Evolutionary conservation across 2,888 invertebrate species (phyloP), one percentile per base, ranked within the genome.

Genomic region (Campaea margaritaria): DNA sequence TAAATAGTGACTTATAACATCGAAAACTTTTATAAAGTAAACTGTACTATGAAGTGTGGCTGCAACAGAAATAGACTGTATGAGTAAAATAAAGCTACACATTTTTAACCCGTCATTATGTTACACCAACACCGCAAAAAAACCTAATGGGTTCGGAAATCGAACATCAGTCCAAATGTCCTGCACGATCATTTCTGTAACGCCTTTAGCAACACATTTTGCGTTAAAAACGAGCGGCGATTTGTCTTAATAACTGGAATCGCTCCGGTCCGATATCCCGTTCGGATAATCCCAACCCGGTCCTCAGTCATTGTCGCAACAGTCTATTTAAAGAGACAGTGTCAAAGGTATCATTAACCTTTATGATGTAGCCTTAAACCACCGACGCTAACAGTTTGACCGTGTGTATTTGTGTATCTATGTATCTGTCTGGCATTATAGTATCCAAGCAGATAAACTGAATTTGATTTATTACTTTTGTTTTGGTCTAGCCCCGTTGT

Each of bases 181-280:
- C 53, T 44, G 55, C 34, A 28, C 55, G 58, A 67, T 64, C 55
- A 63, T 68, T 64, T 56, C 49, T 59, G 46, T 55, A 56, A 61
- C 57, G 53, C 50, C 55, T 62, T 67, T 67, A 66, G 67, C 64
- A 66, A 67, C 68, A 68, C 62, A 75, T 73, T 81, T 79, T 79
- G 73, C 76, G 75, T 81, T 82, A 83, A 82, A 84, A 85, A 85
- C 83, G 82, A 74, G 77, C 78, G 68, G 74, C 80, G 79, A 86
- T 86, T 84, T 80, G 79, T 85, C 85, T 83, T 82, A 83, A 83
- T 85, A 84, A 84, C 78, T 70, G 67, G 77, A 76, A 76, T 76
- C 75, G 80, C 75, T 78, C 69, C 75, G 79, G 76, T 70, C 70
- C 67, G 75, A 68, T 65, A 75, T 72, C 77, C 76, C 42, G 78